These are phyloP conservation scores for Eurytoma adleriae DNA, from an alignment of 2,888 invertebrate genomes.

Conservation along the genomic window DNA sequence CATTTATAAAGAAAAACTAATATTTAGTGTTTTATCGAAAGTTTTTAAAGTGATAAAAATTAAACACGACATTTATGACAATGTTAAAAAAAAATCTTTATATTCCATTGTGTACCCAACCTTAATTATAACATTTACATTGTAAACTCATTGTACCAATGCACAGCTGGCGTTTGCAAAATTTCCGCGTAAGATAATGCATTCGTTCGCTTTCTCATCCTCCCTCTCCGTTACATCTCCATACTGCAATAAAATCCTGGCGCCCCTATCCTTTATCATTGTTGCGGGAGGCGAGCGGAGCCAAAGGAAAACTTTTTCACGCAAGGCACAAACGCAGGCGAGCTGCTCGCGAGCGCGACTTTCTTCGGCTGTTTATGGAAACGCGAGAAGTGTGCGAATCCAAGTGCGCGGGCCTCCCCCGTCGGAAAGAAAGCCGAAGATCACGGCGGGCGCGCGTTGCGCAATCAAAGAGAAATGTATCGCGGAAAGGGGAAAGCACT, in stretches of 20 bases:
- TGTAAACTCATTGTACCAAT: too few species aligned
- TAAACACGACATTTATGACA: too few species aligned
- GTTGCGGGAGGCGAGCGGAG: background rate
- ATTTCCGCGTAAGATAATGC: background rate
- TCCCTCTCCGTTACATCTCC: slow-evolving; percentile 39
- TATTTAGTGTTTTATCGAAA: too few species aligned
- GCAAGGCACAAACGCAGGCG: background rate
- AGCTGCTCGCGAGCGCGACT: slow-evolving; percentile 59
- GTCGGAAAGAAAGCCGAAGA: slow-evolving; percentile 44
- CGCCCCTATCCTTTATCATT: slow-evolving; percentile 23
- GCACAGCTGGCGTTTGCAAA: too few species aligned
- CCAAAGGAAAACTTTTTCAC: background rate
- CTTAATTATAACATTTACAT: too few species aligned
- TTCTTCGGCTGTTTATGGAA: slow-evolving; percentile 73
- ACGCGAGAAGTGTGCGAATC: slow-evolving; percentile 71
- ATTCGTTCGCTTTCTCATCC: slow-evolving; percentile 59
- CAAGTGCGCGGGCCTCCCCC: slow-evolving; percentile 55
- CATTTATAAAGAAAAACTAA: background rate
- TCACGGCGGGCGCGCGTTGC: slow-evolving; percentile 23
- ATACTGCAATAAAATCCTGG: slow-evolving; percentile 25
- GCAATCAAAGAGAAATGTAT: slow-evolving; percentile 43
- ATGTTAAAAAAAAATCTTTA: too few species aligned
- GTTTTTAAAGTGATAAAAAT: too few species aligned
- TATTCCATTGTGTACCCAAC: too few species aligned
- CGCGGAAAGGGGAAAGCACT: slow-evolving; percentile 20